A percentile compares a stretch with the other conserved stretches of the same genome.
phyloP scores from a whole-genome alignment of 2,113 vertebrate genomes.

The Cricetomys ansorgei region DNA sequence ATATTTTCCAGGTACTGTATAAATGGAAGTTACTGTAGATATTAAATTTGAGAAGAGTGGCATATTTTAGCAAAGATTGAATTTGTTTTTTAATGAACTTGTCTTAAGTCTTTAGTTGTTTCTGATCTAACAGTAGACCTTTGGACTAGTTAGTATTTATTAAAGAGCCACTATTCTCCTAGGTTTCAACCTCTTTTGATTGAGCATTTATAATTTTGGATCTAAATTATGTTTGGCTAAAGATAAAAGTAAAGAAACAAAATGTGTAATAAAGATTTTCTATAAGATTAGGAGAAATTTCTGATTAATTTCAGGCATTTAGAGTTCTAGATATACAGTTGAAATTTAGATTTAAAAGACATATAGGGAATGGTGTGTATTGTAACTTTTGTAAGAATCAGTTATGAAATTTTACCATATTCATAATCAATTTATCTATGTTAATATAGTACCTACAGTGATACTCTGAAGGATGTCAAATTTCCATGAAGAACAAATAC shows the following conservation, averaged over 20 bases:
- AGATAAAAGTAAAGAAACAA: background rate
- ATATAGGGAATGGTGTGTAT: background rate
- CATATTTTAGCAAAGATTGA: conserved; percentile 20
- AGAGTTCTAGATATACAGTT: background rate
- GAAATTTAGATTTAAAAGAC: conserved; percentile 53
- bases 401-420: conserved; percentile 56
- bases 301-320: conserved; percentile 12
- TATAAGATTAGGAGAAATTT: conserved; percentile 41
- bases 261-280: background rate
- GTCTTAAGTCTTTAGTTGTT: conserved; percentile 8
- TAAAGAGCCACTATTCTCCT: conserved; percentile 11
- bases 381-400: conserved; percentile 62
- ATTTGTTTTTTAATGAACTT: conserved; percentile 43
- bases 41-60: background rate
- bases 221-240: conserved; percentile 35
- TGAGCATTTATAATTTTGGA: conserved; percentile 8
- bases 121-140: background rate
- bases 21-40: background rate
- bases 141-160: conserved; percentile 10
- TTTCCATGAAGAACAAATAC: conserved; percentile 42
- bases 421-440: conserved; percentile 58
- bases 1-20: background rate
- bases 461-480: conserved; percentile 74
- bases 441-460: conserved; percentile 54
- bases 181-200: conserved; percentile 30